Evolutionary conservation across 2,888 invertebrate genomes (phyloP), one percentile per base, ranked within the genome.

Genomic region (Neoitamus cyanurus): DNA sequence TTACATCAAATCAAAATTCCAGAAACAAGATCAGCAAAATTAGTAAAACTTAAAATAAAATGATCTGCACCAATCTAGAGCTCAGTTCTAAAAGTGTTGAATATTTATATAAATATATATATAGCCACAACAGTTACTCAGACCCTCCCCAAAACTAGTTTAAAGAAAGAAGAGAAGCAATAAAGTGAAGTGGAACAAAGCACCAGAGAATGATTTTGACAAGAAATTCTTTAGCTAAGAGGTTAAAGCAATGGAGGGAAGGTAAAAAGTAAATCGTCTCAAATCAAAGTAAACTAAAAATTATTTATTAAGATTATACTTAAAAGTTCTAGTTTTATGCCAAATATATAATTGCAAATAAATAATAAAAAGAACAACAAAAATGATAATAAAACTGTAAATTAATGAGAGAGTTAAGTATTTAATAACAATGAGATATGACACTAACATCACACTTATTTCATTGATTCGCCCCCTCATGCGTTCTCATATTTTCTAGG

Each of bases 241-340:
- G 37, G 82, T 82, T 82, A 68, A 82, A 82, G 15, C 58, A 58
- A 82, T 82, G 20, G 36, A 69, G 34, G 69, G 68, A 34, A 28
- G 36, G 36, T 36, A 7, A 82, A 30, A 82, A 82, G n/a, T 69
- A 37, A 69, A 69, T 36, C 69, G 82, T 82, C 82, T 82, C 69
- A 82, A 82, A 31, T 80, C 78, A 80, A 82, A 82, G 69, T 46
- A 82, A 82, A 82, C 68, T 69, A 82, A 82, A 58, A 58, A 69
- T 25, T 82, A 82, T 82, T 69, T 82, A 82, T 82, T 82, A 82
- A 82, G 82, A 82, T 78, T 48, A 82, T 37, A 68, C 69, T 82
- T 69, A 82, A 82, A 82, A 80, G 31, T 37, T 82, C 82, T 82
- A 82, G 82, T 82, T 82, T 82, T 82, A 82, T 82, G 82, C 82